phyloP scores from a whole-genome alignment of 2,113 vertebrate species.

The Anhinga rufa region DNA sequence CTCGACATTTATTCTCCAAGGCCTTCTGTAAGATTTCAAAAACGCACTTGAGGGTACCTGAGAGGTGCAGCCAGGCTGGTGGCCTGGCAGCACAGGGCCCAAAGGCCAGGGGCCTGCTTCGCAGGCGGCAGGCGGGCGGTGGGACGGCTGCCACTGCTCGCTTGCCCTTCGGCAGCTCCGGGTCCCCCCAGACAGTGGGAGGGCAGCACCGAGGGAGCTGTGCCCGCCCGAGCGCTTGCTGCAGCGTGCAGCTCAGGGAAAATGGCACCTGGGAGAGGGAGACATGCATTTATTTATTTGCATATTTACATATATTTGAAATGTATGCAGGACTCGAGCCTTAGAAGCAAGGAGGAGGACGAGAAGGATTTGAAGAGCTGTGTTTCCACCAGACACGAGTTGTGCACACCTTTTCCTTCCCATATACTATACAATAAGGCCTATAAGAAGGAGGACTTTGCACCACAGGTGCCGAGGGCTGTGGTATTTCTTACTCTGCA shows the following conservation, averaged over 20 bases:
- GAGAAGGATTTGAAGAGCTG: neutral
- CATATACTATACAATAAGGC: accelerated
- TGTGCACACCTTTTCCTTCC: neutral
- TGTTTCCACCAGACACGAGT: neutral
- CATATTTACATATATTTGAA: neutral
- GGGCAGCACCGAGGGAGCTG: neutral
- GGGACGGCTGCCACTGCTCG: neutral
- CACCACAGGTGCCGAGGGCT: neutral
- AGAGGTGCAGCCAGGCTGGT: neutral
- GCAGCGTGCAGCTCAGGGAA: neutral
- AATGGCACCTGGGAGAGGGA: neutral
- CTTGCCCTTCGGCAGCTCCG: neutral
- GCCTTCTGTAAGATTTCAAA: neutral
- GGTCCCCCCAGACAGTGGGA: neutral
- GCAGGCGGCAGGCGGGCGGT: neutral
- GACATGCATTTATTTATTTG: neutral
- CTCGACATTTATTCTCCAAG: neutral
- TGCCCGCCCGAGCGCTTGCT: accelerated
- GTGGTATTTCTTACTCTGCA: neutral
- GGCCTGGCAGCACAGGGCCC: neutral
- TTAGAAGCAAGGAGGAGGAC: neutral
- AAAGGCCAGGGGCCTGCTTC: neutral
- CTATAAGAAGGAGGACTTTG: neutral
- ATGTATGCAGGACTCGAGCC: neutral
- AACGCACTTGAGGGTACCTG: neutral